Percentiles rank a stretch among this genome's conserved stretches.
phyloP scores from a whole-genome alignment of 2,888 invertebrate genomes.

The Clunio marinus region DNA sequence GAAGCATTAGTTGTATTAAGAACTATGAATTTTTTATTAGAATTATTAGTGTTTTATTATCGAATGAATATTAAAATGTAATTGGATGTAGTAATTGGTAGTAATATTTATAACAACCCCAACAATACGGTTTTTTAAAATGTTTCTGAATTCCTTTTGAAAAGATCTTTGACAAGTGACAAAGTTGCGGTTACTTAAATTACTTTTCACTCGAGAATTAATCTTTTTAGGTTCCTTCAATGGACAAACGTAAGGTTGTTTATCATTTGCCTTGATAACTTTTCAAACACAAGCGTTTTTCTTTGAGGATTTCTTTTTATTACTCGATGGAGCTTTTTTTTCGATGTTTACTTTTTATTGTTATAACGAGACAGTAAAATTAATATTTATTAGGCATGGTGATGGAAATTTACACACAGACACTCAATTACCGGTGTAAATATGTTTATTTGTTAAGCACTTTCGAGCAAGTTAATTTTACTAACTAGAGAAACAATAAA shows the following conservation, averaged over 20 bases:
- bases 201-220: too few species aligned
- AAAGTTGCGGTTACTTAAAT: too few species aligned
- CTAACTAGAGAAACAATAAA: neutral
- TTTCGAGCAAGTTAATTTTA: neutral
- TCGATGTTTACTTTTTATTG: neutral
- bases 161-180: too few species aligned
- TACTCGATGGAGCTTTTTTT: neutral
- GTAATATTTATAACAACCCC: too few species aligned
- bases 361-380: constrained; percentile 9
- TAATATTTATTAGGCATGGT: constrained; percentile 1
- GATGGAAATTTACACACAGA: constrained; percentile 5
- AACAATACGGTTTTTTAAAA: too few species aligned
- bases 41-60: too few species aligned
- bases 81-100: too few species aligned
- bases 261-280: neutral
- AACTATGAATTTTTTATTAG: too few species aligned
- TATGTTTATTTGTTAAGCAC: constrained; percentile 1
- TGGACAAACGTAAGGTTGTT: neutral
- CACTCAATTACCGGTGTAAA: constrained; percentile 11
- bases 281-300: neutral
- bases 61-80: too few species aligned
- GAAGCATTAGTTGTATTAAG: too few species aligned
- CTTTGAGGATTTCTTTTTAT: neutral
- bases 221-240: too few species aligned
- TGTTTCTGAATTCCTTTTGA: too few species aligned